Evolutionary conservation across 2,797 vertebrate genomes (phyloP).

Genomic region (Mormyrops attenuatus): DNA sequence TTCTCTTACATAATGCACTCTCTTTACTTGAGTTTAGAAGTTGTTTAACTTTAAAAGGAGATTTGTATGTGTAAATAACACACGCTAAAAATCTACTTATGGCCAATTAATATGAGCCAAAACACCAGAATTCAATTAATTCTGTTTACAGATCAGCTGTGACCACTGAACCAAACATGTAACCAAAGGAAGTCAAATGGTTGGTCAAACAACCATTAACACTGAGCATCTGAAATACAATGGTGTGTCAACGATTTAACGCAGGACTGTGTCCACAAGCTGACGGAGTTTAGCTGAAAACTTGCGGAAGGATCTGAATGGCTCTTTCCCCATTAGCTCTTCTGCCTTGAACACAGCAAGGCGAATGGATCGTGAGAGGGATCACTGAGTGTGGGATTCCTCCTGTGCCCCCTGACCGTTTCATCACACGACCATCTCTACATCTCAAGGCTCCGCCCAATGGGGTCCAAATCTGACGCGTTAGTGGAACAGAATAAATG

Average conservation of each 20-base stretch:
- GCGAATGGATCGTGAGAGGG: background rate
- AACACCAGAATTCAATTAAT: background rate
- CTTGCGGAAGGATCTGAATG: background rate
- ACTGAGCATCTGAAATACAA: background rate
- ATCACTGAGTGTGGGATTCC: background rate
- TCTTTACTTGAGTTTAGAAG: background rate
- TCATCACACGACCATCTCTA: background rate
- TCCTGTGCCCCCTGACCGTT: background rate
- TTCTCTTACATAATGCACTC: background rate
- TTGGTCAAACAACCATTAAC: background rate
- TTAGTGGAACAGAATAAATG: background rate
- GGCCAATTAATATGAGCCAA: background rate
- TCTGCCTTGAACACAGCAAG: background rate
- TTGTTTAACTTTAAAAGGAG: background rate
- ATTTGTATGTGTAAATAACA: background rate
- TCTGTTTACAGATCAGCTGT: background rate
- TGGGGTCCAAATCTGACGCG: background rate
- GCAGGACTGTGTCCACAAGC: background rate
- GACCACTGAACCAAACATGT: background rate
- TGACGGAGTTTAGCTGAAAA: background rate
- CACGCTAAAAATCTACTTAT: background rate
- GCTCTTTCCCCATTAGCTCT: background rate
- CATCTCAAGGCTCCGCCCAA: background rate
- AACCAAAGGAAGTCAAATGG: background rate
- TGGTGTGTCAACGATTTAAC: background rate